These are phyloP conservation scores for Dastarcus helophoroides DNA, from an alignment of 2,888 invertebrate genomes.

Conservation along the genomic window DNA sequence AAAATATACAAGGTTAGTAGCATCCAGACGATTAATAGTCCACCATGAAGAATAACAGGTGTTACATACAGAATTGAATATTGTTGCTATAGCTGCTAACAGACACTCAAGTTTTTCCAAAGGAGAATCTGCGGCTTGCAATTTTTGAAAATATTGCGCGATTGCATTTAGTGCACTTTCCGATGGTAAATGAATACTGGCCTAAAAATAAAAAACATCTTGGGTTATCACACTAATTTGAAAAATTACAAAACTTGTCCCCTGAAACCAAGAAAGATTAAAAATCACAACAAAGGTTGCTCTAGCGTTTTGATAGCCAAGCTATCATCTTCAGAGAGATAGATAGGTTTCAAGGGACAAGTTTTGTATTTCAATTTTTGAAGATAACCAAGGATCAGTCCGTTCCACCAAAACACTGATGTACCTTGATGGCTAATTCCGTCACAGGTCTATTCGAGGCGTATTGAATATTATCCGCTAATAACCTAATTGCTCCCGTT, in stretches of 20 bases:
- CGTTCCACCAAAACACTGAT: conserved; percentile 10
- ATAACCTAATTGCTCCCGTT: conserved; percentile 57
- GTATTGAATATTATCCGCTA: conserved; percentile 59
- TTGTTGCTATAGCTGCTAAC: conserved; percentile 76
- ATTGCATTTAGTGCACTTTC: conserved; percentile 64
- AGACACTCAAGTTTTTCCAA: conserved; percentile 87
- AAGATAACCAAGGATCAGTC: too few species aligned
- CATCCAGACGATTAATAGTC: too few species aligned
- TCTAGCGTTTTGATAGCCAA: too few species aligned
- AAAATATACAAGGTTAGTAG: conserved; percentile 10
- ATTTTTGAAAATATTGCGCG: conserved; percentile 62
- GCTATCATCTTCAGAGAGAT: too few species aligned
- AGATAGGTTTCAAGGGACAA: too few species aligned
- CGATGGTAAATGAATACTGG: conserved; percentile 66
- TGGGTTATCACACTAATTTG: too few species aligned
- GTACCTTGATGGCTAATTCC: conserved; percentile 58
- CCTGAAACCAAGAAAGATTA: too few species aligned
- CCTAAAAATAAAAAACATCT: conserved; percentile 38
- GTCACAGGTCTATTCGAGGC: conserved; percentile 56
- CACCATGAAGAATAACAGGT: too few species aligned
- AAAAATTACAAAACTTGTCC: too few species aligned
- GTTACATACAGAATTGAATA: conserved; percentile 64
- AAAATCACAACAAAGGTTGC: too few species aligned
- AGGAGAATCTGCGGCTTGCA: conserved; percentile 87
- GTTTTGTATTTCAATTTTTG: too few species aligned